Evolutionary conservation across 2,797 vertebrate species (phyloP), one percentile per base, ranked within the genome.

Genomic region (Pseudochirops cupreus): DNA sequence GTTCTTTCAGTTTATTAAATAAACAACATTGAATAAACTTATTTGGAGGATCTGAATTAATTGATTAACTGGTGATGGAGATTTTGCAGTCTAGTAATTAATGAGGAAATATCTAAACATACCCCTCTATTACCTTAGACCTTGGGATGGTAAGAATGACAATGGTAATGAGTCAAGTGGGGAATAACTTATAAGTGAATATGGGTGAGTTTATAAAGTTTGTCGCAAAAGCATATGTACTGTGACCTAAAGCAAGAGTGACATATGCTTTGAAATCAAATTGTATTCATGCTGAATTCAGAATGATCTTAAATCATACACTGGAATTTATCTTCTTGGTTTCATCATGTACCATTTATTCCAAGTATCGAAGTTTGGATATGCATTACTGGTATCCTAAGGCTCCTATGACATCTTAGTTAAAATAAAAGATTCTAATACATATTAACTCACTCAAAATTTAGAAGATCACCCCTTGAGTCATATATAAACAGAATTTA

Each of bases 311-410:
- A 94, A 96, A 92, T 92, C 96, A 95, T 28, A 87, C 10, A 92
- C 39, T 95, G 89, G 92, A 95, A 74, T 87, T 24, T 93, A 94
- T 94, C 6, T 97, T 54, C 93, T 97, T 96, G 95, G 96, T 97
- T 97, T 96, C 56, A 56, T 96, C 97, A 97, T 87, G 74, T 54
- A 96, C 92, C 96, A 53, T 95, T 96, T 97, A 96, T 96, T 96
- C 96, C 82, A 94, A 97, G 96, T 96, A 96, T 96, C 92, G 93
- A 97, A 96, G 95, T 97, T 97, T 97, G 90, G 89, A 93, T 96
- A 94, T 57, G 62, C 89, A 96, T 95, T 94, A 92, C 96, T 87
- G 56, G 57, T 96, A 96, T 96, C 96, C 90, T 96, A 91, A 93
- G 95, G 92, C 94, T 90, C 91, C 92, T 91, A 92, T 95, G 93